These are phyloP conservation scores for Tolmerus cingulatus DNA, from an alignment of 2,888 invertebrate genomes.

Conservation along the genomic window DNA sequence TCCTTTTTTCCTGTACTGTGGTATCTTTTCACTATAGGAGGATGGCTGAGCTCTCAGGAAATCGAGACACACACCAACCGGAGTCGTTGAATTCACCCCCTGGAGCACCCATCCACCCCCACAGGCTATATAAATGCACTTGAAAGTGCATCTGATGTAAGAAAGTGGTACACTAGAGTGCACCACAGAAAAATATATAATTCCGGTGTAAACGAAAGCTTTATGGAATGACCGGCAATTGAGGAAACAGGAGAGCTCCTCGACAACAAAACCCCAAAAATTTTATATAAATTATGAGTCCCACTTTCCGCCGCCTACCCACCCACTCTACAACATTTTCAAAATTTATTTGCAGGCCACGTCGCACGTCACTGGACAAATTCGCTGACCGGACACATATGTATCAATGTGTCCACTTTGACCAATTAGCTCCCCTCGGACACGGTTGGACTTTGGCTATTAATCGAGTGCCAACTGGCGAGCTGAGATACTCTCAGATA, in stretches of 20 bases:
- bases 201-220: slow-evolving; percentile 19
- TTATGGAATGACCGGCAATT: slow-evolving; percentile 8
- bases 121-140: neutral
- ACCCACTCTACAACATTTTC: neutral
- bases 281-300: neutral
- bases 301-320: neutral
- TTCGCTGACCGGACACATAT: neutral
- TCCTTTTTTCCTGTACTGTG: neutral
- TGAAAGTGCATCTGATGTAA: neutral
- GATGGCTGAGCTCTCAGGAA: neutral
- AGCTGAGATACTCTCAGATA: neutral
- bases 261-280: neutral
- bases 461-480: neutral
- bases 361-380: neutral
- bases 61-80: neutral
- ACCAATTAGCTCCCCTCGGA: neutral
- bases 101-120: neutral
- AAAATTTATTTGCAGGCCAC: neutral
- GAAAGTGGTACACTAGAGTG: neutral
- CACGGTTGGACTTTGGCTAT: neutral
- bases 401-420: slow-evolving; percentile 10
- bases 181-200: neutral
- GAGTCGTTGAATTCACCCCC: neutral
- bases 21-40: neutral
- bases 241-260: neutral